Evolutionary conservation across 2,113 vertebrate genomes (phyloP).

Genomic region (Anas platyrhynchos): DNA sequence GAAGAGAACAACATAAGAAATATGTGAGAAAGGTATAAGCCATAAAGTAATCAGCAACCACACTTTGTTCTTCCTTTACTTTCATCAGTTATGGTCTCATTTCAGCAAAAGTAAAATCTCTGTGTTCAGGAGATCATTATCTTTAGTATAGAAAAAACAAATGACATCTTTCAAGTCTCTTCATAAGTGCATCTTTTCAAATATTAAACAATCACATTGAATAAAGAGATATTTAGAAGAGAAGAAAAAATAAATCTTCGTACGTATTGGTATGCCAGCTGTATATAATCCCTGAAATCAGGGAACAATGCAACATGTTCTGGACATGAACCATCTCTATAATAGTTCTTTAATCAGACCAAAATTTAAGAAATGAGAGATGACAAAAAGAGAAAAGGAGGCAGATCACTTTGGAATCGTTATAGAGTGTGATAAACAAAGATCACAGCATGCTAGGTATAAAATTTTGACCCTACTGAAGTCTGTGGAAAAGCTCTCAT

Average conservation of each 20-base stretch:
- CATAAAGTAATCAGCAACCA: neutral
- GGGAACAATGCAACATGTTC: neutral
- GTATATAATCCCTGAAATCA: neutral
- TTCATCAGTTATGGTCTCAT: neutral
- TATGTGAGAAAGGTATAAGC: neutral
- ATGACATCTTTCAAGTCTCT: neutral
- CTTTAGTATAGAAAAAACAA: no score
- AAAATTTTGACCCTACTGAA: neutral
- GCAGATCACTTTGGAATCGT: neutral
- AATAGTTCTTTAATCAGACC: neutral
- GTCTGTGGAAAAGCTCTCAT: neutral
- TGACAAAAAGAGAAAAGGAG: neutral
- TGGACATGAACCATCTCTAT: fast-evolving
- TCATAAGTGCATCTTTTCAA: neutral
- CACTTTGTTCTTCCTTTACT: neutral
- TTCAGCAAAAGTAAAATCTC: neutral
- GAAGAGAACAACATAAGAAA: neutral
- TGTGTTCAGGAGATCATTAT: neutral
- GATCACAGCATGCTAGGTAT: neutral
- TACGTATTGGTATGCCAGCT: neutral
- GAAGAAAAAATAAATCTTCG: neutral
- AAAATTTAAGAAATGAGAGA: neutral
- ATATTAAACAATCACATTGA: neutral
- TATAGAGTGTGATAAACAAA: neutral
- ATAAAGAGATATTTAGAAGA: neutral